phyloP scores from a whole-genome alignment of 2,888 invertebrate genomes.

The Bhutanitis thaidina region DNA sequence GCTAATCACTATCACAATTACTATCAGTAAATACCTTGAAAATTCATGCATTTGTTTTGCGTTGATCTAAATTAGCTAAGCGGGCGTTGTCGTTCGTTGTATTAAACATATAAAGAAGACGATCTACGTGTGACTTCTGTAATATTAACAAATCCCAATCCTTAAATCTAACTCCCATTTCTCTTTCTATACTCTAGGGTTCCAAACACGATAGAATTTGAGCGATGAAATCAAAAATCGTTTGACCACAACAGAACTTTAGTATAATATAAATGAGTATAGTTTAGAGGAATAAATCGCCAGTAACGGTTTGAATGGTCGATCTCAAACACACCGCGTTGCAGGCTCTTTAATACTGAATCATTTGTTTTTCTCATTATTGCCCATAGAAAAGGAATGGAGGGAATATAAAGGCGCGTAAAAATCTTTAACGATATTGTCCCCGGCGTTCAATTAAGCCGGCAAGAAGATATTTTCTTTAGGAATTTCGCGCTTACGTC shows the following conservation, averaged over 20 bases:
- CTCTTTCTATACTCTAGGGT: too few species aligned
- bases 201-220: too few species aligned
- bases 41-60: too few species aligned
- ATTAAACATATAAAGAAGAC: too few species aligned
- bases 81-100: too few species aligned
- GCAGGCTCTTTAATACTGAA: slow-evolving; percentile 8
- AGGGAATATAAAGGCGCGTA: slow-evolving; percentile 28
- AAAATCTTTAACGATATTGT: slow-evolving; percentile 70
- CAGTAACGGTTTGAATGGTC: slow-evolving; percentile 8
- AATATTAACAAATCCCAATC: too few species aligned
- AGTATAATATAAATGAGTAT: slow-evolving; percentile 4
- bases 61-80: too few species aligned
- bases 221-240: slow-evolving; percentile 8
- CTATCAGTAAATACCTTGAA: too few species aligned
- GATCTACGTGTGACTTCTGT: too few species aligned
- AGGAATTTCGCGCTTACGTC: slow-evolving; percentile 55
- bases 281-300: slow-evolving; percentile 13
- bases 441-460: slow-evolving; percentile 66
- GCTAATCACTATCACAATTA: too few species aligned
- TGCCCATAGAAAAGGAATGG: slow-evolving; percentile 24
- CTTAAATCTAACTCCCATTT: too few species aligned
- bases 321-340: slow-evolving; percentile 13
- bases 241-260: not conserved
- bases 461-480: slow-evolving; percentile 55
- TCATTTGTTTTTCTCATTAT: slow-evolving; percentile 25